Evolutionary conservation across 2,888 invertebrate species (phyloP).

Genomic region (Limnephilus marmoratus): DNA sequence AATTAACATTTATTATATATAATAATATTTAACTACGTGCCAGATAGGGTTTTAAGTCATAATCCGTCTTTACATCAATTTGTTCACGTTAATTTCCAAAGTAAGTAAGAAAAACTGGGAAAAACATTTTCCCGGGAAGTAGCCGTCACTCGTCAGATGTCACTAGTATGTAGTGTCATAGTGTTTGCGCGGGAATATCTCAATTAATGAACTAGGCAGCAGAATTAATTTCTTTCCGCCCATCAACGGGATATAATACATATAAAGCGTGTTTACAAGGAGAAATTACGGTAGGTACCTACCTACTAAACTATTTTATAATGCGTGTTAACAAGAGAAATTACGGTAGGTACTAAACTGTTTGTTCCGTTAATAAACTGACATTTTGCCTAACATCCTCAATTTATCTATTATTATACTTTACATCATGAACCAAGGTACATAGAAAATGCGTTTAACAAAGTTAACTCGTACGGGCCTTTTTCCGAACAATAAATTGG

Average conservation of each 20-base stretch:
- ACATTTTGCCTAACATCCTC: neutral
- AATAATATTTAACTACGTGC: no score
- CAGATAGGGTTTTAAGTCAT: no score
- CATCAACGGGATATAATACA: neutral
- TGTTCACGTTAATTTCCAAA: neutral
- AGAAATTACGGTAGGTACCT: neutral
- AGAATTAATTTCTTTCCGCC: conserved; percentile 9
- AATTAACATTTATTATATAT: no score
- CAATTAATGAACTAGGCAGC: neutral
- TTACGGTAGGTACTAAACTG: no score
- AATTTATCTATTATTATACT: neutral
- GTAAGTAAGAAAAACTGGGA: neutral
- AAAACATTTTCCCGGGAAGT: neutral
- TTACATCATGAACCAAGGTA: no score
- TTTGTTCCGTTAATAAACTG: neutral
- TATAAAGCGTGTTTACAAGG: no score
- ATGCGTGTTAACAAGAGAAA: no score
- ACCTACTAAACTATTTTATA: neutral
- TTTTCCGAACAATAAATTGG: no score
- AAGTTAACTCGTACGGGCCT: no score
- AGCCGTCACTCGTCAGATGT: neutral
- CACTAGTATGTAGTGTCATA: no score
- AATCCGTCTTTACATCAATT: neutral
- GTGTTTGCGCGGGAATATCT: neutral
- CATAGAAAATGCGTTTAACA: no score